Evolutionary conservation across 1,140 invertebrate genomes (phyloP).

Genomic region (Halesus radiatus): DNA sequence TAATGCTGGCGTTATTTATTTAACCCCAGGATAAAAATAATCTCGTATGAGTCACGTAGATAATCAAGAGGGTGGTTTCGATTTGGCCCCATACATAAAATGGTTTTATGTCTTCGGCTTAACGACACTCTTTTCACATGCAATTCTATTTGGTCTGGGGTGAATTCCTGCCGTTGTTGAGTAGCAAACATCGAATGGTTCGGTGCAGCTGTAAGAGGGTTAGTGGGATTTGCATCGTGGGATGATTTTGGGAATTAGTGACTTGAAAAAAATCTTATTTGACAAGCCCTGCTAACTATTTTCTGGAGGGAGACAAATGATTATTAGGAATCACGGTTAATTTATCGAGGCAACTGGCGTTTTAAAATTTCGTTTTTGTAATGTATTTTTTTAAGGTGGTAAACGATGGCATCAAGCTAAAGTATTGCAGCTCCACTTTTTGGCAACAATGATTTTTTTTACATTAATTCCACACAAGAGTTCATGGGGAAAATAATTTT

Average conservation of each 20-base stretch:
- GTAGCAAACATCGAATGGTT: conserved; percentile 46
- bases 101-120: conserved; percentile 33
- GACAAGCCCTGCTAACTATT: too few species aligned
- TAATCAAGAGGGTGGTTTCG: conserved; percentile 42
- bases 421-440: too few species aligned
- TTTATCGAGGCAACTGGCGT: too few species aligned
- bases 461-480: too few species aligned
- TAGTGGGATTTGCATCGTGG: conserved; percentile 42
- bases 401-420: too few species aligned
- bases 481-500: too few species aligned
- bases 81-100: conserved; percentile 36
- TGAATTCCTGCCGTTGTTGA: conserved; percentile 26
- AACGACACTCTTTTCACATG: conserved; percentile 42
- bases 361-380: too few species aligned
- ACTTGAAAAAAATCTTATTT: too few species aligned
- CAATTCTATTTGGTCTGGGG: conserved; percentile 32
- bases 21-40: conserved; percentile 30
- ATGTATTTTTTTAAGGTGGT: too few species aligned
- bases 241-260: not conserved
- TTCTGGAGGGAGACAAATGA: too few species aligned
- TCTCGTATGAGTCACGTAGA: conserved; percentile 33
- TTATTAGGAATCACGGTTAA: too few species aligned
- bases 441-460: too few species aligned
- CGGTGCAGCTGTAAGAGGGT: conserved; percentile 43
- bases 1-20: not conserved